Evolutionary conservation across 2,888 invertebrate genomes (phyloP).

Genomic region (Rotaria socialis): DNA sequence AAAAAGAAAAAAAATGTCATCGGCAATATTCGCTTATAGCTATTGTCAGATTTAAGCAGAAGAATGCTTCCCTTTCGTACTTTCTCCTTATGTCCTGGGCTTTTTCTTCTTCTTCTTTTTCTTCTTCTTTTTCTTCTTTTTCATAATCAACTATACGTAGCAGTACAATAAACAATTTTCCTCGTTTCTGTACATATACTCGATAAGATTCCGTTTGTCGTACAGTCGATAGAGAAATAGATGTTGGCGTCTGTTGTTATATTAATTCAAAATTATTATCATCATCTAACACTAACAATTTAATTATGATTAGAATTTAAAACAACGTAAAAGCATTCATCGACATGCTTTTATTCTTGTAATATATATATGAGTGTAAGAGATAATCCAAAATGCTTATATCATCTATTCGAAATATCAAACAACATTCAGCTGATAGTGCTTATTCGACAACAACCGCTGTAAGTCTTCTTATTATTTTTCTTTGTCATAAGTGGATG

Average conservation of each 20-base stretch:
- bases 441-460: conserved; percentile 21
- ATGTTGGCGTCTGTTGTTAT: conserved; percentile 5
- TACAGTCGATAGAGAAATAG: neutral
- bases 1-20: conserved; percentile 3
- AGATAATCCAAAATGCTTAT: conserved; percentile 3
- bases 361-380: neutral
- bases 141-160: conserved; percentile 4
- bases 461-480: neutral
- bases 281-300: neutral
- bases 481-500: no score
- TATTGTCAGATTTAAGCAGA: neutral
- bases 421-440: conserved; percentile 36
- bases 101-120: neutral
- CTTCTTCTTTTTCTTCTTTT: neutral
- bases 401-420: conserved; percentile 23
- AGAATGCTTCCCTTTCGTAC: neutral
- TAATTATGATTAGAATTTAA: neutral
- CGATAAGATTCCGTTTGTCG: neutral
- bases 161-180: conserved; percentile 7
- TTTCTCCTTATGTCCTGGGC: neutral
- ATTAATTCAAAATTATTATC: conserved; percentile 25
- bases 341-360: neutral
- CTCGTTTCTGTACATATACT: neutral
- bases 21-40: neutral
- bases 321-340: neutral